phyloP scores from a whole-genome alignment of 1,140 invertebrate genomes.

The Cydia strobilella region DNA sequence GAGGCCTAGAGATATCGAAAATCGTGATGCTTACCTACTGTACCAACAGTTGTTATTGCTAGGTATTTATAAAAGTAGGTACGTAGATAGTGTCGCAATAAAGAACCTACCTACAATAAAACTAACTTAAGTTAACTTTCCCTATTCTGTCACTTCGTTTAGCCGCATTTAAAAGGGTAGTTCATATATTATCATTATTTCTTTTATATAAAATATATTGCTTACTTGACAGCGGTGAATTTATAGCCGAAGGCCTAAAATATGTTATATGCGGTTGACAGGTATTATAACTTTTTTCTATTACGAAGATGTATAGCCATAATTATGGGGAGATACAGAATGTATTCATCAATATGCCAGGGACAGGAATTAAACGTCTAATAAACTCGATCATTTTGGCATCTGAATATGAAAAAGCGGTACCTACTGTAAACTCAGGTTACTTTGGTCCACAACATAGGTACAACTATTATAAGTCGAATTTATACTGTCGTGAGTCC shows the following conservation, averaged over 20 bases:
- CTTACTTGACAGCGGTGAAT: slow-evolving; percentile 22
- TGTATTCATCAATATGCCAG: neutral
- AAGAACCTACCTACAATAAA: neutral
- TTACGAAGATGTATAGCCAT: slow-evolving; percentile 6
- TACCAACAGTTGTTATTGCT: no score
- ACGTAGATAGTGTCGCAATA: no score
- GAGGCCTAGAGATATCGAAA: no score
- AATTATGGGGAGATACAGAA: neutral
- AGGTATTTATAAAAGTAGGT: no score
- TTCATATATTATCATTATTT: slow-evolving; percentile 26
- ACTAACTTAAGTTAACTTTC: neutral
- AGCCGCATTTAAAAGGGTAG: neutral
- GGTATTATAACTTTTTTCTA: slow-evolving; percentile 26
- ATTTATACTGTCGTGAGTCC: no score
- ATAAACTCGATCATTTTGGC: neutral
- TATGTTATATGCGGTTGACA: slow-evolving; percentile 17
- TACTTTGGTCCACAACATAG: no score
- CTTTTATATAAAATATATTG: slow-evolving; percentile 1
- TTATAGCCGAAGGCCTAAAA: slow-evolving; percentile 29
- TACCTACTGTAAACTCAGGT: no score
- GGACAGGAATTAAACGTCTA: neutral
- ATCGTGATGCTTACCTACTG: no score
- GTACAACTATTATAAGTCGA: no score
- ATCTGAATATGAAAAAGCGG: neutral
- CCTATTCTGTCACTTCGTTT: neutral